Percentiles rank a stretch among this genome's conserved stretches.
Evolutionary conservation across 2,888 invertebrate species (phyloP).

Genomic region (Drymonia ruficornis): DNA sequence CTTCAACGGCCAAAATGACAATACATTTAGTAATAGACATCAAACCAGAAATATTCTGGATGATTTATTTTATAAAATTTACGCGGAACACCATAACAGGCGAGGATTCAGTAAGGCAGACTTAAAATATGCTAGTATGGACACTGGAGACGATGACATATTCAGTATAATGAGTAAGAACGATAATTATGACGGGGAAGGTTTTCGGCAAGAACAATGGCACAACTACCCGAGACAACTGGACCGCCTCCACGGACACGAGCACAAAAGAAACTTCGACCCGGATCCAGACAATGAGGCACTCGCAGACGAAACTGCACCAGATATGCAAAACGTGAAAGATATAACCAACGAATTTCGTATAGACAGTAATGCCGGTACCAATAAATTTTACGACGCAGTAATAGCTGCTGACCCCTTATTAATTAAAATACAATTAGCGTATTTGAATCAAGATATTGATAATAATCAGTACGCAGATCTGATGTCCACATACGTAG

Average conservation of each 20-base stretch:
- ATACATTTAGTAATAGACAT: constrained; percentile 65
- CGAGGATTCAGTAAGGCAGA: constrained; percentile 33
- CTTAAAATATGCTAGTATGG: constrained; percentile 36
- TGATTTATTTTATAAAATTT: constrained; percentile 58
- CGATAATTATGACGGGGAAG: constrained; percentile 61
- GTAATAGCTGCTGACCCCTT: constrained; percentile 60
- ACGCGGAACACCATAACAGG: constrained; percentile 31
- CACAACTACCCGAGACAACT: constrained; percentile 74
- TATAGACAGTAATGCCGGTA: constrained; percentile 44
- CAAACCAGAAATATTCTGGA: constrained; percentile 54
- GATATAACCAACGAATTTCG: constrained; percentile 54
- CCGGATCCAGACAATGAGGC: constrained; percentile 44
- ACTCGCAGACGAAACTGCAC: constrained; percentile 36
- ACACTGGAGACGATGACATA: constrained; percentile 47
- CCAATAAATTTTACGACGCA: constrained; percentile 49
- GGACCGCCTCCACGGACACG: constrained; percentile 64
- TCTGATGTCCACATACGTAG: constrained; percentile 33
- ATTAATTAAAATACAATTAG: constrained; percentile 68
- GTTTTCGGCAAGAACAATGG: constrained; percentile 74
- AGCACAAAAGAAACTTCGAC: constrained; percentile 52
- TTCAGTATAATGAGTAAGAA: constrained; percentile 49
- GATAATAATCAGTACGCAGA: constrained; percentile 42
- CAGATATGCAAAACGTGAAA: constrained; percentile 32
- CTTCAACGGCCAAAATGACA: constrained; percentile 63
- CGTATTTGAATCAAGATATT: constrained; percentile 55